Conservation (phyloP, 2,113 vertebrate species). For the Gopherus evgoodei region DNA sequence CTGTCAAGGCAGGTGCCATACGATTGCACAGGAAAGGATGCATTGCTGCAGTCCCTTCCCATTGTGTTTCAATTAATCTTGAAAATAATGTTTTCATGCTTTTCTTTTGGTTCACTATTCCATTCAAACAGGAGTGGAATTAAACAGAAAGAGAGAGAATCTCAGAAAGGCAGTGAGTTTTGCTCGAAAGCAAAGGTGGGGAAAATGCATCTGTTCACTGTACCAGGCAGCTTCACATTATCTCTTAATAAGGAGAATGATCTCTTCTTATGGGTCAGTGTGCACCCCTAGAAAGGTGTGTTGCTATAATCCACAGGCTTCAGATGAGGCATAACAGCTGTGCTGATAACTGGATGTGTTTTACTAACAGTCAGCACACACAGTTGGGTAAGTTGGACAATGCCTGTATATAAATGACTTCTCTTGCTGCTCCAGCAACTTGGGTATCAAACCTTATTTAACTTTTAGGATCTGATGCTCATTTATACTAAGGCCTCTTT, state of each 20-base stretch:
- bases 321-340: neutral
- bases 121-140: neutral
- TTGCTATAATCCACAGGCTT: neutral
- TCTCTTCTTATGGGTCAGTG: neutral
- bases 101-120: neutral
- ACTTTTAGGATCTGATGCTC: neutral
- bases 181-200: neutral
- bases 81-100: neutral
- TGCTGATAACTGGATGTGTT: neutral
- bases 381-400: too few relatives aligned
- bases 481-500: neutral
- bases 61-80: neutral
- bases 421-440: neutral
- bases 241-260: neutral
- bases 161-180: neutral
- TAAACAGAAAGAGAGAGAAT: neutral
- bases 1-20: neutral
- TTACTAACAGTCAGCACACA: neutral
- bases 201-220: neutral
- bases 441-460: neutral
- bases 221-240: neutral
- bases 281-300: neutral
- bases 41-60: neutral
- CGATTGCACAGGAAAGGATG: neutral
- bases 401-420: neutral